Base-by-base conservation (phyloP, 2,113 vertebrate species). In the Marcusenius ussheri region DNA sequence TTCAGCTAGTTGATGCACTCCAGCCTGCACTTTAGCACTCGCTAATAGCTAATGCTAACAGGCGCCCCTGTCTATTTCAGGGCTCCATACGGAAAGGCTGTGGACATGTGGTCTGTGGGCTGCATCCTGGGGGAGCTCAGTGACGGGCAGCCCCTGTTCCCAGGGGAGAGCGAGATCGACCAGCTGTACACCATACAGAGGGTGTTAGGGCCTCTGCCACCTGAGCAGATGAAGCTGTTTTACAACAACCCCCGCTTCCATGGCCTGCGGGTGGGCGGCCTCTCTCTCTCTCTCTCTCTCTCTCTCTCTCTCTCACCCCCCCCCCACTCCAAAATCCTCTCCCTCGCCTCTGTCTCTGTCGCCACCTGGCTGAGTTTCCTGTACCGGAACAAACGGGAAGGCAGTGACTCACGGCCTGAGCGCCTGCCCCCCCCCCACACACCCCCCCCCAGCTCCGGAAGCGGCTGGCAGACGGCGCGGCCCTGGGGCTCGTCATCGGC, bases 91-190 rank as follows among this genome's bases (percentile, higher is more conserved):
- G 98, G 98, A 74, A 99, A 99, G 92, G 97, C 98, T 0, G 98
- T 99, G 95, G 98, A 99, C 95, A 99, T 99, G 98, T 99, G 98
- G 98, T 99, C 98, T n/a, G 98, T 99, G 51, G 98, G 98, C 94
- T 99, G 98, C 90, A 99, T 99, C 93, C 95, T 99, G 93, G 98
- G 98, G 27, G 98, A 99, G 93, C 97, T 99, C 93, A 99, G 98
- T 21, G 98, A 99, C 0, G 98, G 98, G 80, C 98, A 99, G 94
- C 98, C 98, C 56, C 94, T 99, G 92, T 99, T 99, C 94, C 98
- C 98, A 11, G 98, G 98, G 5, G 98, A 99, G 96, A 99, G 98
- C 0, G 98, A 99, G 96, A 99, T 99, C 90, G 98, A 99, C 94
- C 98, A 99, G 94, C 98, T 99, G 94, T 99, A 98, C 90, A 99